phyloP scores from a whole-genome alignment of 1,140 invertebrate species.

The Cryptotermes secundus region DNA sequence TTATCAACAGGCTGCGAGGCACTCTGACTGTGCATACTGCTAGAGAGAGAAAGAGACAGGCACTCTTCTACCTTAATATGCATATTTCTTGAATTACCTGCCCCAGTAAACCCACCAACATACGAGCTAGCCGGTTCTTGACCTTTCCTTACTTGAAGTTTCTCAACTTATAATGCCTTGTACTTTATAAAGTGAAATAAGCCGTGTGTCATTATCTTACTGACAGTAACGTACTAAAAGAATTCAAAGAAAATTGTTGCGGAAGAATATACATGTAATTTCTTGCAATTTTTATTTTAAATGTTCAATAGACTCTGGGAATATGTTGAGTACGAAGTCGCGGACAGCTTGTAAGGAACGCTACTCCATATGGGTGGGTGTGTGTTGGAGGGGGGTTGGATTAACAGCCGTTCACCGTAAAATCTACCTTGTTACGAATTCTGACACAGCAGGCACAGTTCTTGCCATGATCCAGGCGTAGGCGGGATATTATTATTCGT shows the following conservation, averaged over 20 bases:
- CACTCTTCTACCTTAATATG: slow-evolving; percentile 7
- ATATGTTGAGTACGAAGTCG: too few species aligned
- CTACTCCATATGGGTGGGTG: too few species aligned
- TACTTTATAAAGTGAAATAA: neutral
- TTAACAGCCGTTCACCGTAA: too few species aligned
- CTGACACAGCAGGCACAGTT: too few species aligned
- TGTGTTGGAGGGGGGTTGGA: too few species aligned
- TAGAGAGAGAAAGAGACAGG: neutral
- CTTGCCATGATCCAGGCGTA: too few species aligned
- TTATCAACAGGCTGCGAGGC: neutral
- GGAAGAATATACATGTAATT: too few species aligned
- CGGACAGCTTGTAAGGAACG: too few species aligned
- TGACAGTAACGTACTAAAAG: neutral
- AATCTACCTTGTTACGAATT: too few species aligned
- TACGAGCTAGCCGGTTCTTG: neutral
- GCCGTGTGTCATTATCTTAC: neutral
- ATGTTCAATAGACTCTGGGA: too few species aligned
- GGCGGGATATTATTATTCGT: too few species aligned
- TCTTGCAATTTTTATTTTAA: too few species aligned
- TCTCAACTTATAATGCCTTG: neutral
- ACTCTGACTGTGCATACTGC: neutral
- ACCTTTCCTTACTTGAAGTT: neutral
- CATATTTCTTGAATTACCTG: neutral
- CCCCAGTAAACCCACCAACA: neutral
- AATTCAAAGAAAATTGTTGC: neutral